phyloP scores from a whole-genome alignment of 53 echinoderm and acorn worm genomes.

The Apostichopus leukothele region DNA sequence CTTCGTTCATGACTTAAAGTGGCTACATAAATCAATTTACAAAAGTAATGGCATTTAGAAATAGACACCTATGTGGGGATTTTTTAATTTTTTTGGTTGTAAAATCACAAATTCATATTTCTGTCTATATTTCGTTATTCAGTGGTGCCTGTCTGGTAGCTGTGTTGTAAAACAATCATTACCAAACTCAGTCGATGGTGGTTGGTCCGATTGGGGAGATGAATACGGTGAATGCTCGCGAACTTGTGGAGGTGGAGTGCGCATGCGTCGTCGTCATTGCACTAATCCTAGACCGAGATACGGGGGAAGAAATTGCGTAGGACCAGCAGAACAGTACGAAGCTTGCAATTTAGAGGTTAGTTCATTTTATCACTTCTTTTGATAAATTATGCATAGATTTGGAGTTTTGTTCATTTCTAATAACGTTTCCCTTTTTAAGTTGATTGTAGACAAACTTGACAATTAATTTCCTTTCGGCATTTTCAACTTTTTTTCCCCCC shows the following conservation, averaged over 20 bases:
- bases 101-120: too few species aligned
- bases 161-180: slow-evolving; percentile 58
- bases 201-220: slow-evolving; percentile 72
- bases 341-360: slow-evolving; percentile 69
- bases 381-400: too few species aligned
- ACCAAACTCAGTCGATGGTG: slow-evolving; percentile 68
- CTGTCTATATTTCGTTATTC: neutral
- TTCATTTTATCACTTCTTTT: neutral
- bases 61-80: too few species aligned
- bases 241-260: slow-evolving; percentile 80
- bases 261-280: slow-evolving; percentile 65
- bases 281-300: slow-evolving; percentile 69
- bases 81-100: too few species aligned
- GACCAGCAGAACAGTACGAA: slow-evolving; percentile 53
- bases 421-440: too few species aligned
- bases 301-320: slow-evolving; percentile 72
- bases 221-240: slow-evolving; percentile 74
- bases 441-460: too few species aligned
- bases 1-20: neutral
- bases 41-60: neutral
- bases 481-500: too few species aligned
- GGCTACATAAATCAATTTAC: neutral
- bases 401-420: too few species aligned
- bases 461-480: too few species aligned
- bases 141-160: slow-evolving; percentile 71